Percentiles rank a stretch among this genome's conserved stretches.
phyloP scores from a whole-genome alignment of 2,797 vertebrate genomes.

The Passerculus sandwichensis region DNA sequence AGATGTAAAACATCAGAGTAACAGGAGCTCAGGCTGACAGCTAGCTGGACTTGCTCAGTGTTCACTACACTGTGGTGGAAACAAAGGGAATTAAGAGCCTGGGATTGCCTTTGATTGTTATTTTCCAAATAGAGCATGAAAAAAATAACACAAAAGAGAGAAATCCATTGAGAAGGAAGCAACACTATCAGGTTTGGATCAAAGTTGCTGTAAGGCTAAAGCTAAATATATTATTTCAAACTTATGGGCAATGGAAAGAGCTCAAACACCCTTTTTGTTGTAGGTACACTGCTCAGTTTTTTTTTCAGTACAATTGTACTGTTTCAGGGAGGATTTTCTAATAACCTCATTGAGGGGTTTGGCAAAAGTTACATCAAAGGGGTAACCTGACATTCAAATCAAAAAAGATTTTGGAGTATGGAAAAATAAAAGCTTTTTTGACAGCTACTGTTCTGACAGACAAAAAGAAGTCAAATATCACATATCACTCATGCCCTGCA shows the following conservation, averaged over 20 bases:
- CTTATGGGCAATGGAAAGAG: not conserved
- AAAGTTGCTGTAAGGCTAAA: not conserved
- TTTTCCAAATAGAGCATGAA: constrained; percentile 23
- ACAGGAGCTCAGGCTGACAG: not conserved
- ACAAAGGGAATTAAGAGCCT: not conserved
- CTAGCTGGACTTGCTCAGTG: not conserved
- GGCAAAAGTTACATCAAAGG: not conserved
- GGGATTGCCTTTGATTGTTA: constrained; percentile 4
- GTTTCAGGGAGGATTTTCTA: not conserved
- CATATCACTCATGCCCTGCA: not conserved
- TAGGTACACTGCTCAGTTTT: not conserved
- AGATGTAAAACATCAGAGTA: not conserved
- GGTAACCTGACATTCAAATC: not conserved
- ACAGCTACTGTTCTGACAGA: not conserved
- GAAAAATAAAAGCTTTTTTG: not conserved
- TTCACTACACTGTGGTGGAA: not conserved
- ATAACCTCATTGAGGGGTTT: not conserved
- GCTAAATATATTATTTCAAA: not conserved
- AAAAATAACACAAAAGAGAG: not conserved
- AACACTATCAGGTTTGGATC: not conserved
- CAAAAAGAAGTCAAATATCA: not conserved
- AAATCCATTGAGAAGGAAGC: not conserved
- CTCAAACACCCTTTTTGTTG: not conserved
- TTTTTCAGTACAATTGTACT: not conserved
- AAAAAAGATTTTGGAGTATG: not conserved